phyloP scores from a whole-genome alignment of 2,113 vertebrate genomes.

The Hemichromis elongatus region DNA sequence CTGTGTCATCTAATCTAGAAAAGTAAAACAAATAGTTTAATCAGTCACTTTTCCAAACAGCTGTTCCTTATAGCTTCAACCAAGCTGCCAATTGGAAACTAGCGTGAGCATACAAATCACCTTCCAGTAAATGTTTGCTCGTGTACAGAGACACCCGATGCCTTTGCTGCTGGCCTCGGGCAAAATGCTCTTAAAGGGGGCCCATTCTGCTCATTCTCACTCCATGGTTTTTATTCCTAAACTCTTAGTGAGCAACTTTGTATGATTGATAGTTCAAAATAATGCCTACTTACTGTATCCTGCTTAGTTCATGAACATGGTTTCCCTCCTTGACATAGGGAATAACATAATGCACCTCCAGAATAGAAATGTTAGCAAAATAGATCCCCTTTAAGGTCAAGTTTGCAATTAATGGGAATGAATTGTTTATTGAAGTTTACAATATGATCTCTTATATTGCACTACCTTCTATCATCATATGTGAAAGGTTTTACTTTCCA shows the following conservation, averaged over 20 bases:
- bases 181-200: not conserved
- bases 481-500: not conserved
- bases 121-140: not conserved
- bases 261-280: not conserved
- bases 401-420: not conserved
- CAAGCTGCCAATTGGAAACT: not conserved
- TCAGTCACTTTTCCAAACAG: not conserved
- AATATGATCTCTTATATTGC: not conserved
- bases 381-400: not conserved
- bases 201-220: not conserved
- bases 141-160: too few species aligned
- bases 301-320: not conserved
- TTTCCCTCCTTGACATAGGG: not conserved
- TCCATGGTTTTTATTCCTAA: not conserved
- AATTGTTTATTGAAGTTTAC: not conserved
- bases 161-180: accelerated
- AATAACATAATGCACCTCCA: not conserved
- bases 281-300: not conserved
- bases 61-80: not conserved
- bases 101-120: not conserved
- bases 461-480: not conserved
- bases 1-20: not conserved
- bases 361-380: not conserved
- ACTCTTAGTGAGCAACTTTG: not conserved
- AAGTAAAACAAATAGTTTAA: not conserved